Evolutionary conservation across 2,797 vertebrate species (phyloP), one percentile per base, ranked within the genome.

Genomic region (Muraenolepis orangiensis): DNA sequence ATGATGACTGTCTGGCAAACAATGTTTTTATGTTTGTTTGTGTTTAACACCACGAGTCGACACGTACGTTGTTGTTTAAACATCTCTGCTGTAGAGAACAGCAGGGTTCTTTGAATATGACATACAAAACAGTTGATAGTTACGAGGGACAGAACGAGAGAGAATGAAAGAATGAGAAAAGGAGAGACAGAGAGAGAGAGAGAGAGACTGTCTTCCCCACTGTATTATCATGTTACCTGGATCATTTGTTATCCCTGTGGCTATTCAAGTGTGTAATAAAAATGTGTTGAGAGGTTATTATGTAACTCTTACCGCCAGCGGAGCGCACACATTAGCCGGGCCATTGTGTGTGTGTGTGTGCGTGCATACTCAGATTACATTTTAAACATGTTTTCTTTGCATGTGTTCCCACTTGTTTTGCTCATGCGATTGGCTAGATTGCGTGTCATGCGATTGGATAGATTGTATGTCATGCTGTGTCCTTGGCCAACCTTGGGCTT

Each of bases 391-490:
- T 7, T 20, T 28, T 31, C 14, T 57, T 26, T 72, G 46, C 46
- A 6, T 51, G 32, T 34, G 32, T 4, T 3, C 32, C 3, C n/a
- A n/a, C n/a, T n/a, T n/a, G n/a, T n/a, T n/a, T n/a, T n/a, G n/a
- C n/a, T 72, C 81, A 38, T 26, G 26, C 73, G 42, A 72, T 51
- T 29, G 67, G 69, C 70, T 69, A 29, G 72, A 70, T 71, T 70
- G 61, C 76, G 70, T 82, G 72, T 72, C 81, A 38, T 26, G 26
- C 73, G 42, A 72, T 51, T 29, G 67, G 69, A 72, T 69, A 29
- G 72, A 70, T 71, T 70, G 61, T 77, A 71, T 82, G 72, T 82
- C 85, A 83, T 64, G 69, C 75, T 79, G 74, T 75, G 76, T 51
- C 75, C 76, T 80, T 83, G 83, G 85, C 72, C 18, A 34, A 73